phyloP scores from a whole-genome alignment of 2,888 invertebrate genomes.

The Galeruca laticollis region DNA sequence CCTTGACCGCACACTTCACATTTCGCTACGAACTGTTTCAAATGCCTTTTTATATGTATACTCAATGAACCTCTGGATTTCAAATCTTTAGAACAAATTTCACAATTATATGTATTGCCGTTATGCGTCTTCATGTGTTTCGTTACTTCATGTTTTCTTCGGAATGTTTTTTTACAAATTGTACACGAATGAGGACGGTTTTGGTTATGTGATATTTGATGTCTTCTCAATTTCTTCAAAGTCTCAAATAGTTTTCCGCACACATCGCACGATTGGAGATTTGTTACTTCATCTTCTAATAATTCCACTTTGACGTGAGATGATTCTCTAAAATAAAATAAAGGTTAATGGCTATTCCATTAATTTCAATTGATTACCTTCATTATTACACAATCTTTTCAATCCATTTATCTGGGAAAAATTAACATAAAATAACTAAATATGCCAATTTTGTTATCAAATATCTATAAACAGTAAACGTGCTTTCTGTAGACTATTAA shows the following conservation, averaged over 20 bases:
- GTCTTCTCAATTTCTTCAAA: conserved; percentile 65
- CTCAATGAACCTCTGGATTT: conserved; percentile 60
- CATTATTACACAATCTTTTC: conserved; percentile 3
- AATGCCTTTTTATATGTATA: conserved; percentile 69
- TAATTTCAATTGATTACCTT: not conserved
- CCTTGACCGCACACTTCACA: conserved; percentile 62
- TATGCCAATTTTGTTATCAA: no score
- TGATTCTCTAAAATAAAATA: conserved; percentile 4
- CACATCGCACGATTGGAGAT: conserved; percentile 59
- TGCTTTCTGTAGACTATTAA: no score
- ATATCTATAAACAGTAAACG: no score
- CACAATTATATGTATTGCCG: conserved; percentile 61
- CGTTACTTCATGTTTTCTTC: conserved; percentile 43
- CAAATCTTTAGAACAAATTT: conserved; percentile 71
- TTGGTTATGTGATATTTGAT: conserved; percentile 67
- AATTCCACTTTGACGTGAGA: conserved; percentile 30
- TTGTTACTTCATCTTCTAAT: conserved; percentile 23
- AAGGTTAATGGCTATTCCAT: not conserved
- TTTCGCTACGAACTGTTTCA: conserved; percentile 66
- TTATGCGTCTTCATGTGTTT: conserved; percentile 48
- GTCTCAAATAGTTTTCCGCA: conserved; percentile 65
- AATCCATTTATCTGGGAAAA: no score
- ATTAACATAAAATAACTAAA: no score
- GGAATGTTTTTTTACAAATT: conserved; percentile 48
- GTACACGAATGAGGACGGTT: conserved; percentile 63